phyloP scores from a whole-genome alignment of 2,113 vertebrate species.

The Pardalotus punctatus region DNA sequence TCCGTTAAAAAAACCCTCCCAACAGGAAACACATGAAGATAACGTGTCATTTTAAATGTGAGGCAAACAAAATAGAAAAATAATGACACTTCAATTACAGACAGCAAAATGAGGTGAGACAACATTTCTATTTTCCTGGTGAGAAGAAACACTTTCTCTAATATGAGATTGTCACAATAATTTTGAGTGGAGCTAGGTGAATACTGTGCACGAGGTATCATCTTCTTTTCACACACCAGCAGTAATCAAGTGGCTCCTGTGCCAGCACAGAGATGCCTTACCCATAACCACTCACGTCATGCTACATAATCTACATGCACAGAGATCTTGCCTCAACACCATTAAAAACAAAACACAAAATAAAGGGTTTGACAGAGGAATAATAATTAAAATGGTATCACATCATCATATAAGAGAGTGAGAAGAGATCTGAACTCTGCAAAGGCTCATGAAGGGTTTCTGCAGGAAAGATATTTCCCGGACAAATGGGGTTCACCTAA shows the following conservation, averaged over 20 bases:
- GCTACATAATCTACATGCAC: not conserved
- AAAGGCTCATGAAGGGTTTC: not conserved
- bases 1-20: not conserved
- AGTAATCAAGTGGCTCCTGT: not conserved
- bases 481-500: not conserved
- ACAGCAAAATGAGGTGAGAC: not conserved
- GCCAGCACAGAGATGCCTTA: not conserved
- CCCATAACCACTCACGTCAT: not conserved
- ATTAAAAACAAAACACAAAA: not conserved
- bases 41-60: not conserved
- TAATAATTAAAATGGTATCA: not conserved
- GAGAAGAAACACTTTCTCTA: not conserved
- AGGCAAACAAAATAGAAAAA: not conserved
- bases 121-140: not conserved
- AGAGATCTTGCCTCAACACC: not conserved
- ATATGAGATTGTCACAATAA: not conserved
- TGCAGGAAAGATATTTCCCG: not conserved
- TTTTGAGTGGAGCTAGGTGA: not conserved
- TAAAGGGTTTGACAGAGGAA: not conserved
- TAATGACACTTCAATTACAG: not conserved
- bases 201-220: not conserved
- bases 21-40: not conserved
- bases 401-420: not conserved
- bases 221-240: not conserved
- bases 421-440: not conserved